Base-by-base conservation (phyloP, 2,888 invertebrate species). In the Tenthredo scrophulariae region DNA sequence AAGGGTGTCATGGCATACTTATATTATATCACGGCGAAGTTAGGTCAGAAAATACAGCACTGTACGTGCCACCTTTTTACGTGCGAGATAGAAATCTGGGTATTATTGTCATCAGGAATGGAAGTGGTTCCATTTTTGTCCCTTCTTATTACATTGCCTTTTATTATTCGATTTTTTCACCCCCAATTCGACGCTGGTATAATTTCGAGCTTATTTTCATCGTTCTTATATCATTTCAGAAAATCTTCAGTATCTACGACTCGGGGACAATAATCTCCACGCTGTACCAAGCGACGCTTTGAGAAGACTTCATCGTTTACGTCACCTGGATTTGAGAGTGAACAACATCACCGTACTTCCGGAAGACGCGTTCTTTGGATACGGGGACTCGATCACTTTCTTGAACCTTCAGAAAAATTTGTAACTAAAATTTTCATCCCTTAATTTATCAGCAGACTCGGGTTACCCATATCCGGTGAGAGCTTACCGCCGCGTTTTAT, bases 331-430 rank as follows among this genome's bases (percentile, higher is more conserved):
- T 93, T 95, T 98, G 77, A 96, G 97, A 89, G 96, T 97, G 65
- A 98, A 98, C 93, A 98, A 98, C 93, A 98, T 98, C 88, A 97
- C 96, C 26, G 94, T 95, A 86, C 96, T 98, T 84, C 95, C 96
- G 43, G 98, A 98, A 89, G 98, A 98, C 91, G 97, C 98, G 2
- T 98, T 98, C 93, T 96, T 96, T 9, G 97, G 97, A 77, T 98
- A 97, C 91, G 98, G 98, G 37, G 97, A 97, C 92, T 97, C 97
- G 43, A 97, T 98, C 88, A 98, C 98, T n/a, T 98, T 98, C 94
- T 95, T 98, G 43, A 98, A 98, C 93, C 94, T 98, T 87, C 98
- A 98, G 91, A 98, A 98, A 93, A 98, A 98, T 93, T 96, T 97
- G 98, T 98, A 95, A 96, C 96, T 94, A 85, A 80, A 9, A 67